A percentile compares a stretch with the other conserved stretches of the same genome.
phyloP scores from a whole-genome alignment of 2,113 vertebrate species.

The Fregata magnificens region DNA sequence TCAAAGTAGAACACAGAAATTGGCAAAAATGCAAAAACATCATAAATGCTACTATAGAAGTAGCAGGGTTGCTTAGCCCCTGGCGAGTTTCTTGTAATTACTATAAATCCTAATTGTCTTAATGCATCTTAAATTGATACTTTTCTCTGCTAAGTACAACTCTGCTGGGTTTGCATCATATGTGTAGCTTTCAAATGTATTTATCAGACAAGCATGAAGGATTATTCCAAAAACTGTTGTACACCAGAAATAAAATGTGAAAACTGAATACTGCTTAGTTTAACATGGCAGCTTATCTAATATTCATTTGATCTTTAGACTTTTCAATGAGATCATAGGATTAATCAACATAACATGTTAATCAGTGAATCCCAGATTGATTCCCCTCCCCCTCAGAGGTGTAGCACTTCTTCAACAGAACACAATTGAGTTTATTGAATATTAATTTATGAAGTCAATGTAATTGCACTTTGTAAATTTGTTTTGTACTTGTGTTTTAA shows the following conservation, averaged over 20 bases:
- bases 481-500: conserved; percentile 14
- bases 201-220: conserved; percentile 12
- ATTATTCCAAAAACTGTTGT: conserved; percentile 9
- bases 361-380: conserved; percentile 39
- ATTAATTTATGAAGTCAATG: conserved; percentile 42
- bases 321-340: conserved; percentile 55
- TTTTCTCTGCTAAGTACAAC: not conserved
- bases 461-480: conserved; percentile 31
- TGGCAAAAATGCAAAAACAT: not conserved
- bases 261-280: conserved; percentile 9
- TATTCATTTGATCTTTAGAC: conserved; percentile 40
- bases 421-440: conserved; percentile 37
- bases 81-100: conserved; percentile 54
- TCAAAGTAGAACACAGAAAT: not conserved
- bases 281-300: conserved; percentile 58
- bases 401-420: not conserved
- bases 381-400: not conserved
- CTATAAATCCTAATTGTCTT: conserved; percentile 40
- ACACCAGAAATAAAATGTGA: conserved; percentile 19
- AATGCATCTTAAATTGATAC: conserved; percentile 16
- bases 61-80: not conserved
- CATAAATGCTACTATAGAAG: not conserved
- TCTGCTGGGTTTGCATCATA: not conserved
- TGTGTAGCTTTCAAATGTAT: conserved; percentile 18
- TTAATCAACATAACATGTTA: conserved; percentile 63